Evolutionary conservation across 2,113 vertebrate genomes (phyloP), one percentile per base, ranked within the genome.

Genomic region (Stigmatopora nigra): DNA sequence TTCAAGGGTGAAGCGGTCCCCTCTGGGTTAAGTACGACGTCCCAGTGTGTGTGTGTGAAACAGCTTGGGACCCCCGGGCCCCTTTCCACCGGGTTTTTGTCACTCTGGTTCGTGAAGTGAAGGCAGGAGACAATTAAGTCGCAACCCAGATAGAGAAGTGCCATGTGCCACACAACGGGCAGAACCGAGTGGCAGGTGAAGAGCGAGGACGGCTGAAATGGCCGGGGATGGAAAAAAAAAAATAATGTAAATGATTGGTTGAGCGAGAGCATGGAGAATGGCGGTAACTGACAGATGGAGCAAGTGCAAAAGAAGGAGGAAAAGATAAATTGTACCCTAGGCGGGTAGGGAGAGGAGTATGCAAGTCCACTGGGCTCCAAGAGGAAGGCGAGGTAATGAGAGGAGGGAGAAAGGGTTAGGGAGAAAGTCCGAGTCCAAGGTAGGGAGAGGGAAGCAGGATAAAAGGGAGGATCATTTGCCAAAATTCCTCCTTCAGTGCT

Each of bases 321-420:
- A 56, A 71, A 86, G 82, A 76, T 76, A 78, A 78, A 77, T 76
- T 72, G 78, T 68, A 65, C 68, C 45, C 59, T 61, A 64, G 70
- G 70, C 38, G 74, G 64, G 70, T 36, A 17, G 35, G 17, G 63
- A 68, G 66, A 71, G 49, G 51, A 70, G 69, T 68, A 65, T 76
- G 57, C 36, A 44, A 61, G 69, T 84, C 72, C 78, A 82, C 83
- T 80, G 70, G 83, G 80, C 75, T 80, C 80, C 83, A 71, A 74
- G 66, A 72, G 78, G 74, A 75, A 65, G 77, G 65, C 53, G 69
- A 63, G 61, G 71, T 78, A 78, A 79, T 79, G 78, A 62, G 70
- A 19, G 56, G 67, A 17, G 41, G 71, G 41, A 61, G 67, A 47
- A 61, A 65, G 78, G n/a, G n/a, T n/a, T n/a, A 17, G 41, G 71